Evolutionary conservation across 2,888 invertebrate species (phyloP).

Genomic region (Parascotia fuliginaria): DNA sequence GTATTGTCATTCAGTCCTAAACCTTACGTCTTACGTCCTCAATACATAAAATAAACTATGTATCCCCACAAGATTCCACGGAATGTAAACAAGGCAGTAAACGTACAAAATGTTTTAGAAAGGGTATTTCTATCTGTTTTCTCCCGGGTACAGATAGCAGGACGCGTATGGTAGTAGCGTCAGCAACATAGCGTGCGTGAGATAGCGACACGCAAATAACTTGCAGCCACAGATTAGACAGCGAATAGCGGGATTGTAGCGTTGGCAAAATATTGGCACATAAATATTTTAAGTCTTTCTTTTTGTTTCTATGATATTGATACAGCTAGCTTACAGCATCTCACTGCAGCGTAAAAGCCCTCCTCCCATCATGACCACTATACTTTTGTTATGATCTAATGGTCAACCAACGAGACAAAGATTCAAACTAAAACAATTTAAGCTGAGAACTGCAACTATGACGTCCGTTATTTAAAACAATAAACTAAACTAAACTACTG

Average conservation of each 20-base stretch:
- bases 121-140: slow-evolving; percentile 44
- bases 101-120: slow-evolving; percentile 42
- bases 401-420: too few relatives aligned
- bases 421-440: too few relatives aligned
- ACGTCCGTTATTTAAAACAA: too few relatives aligned
- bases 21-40: too few relatives aligned
- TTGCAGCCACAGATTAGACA: slow-evolving; percentile 52
- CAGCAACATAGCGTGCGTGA: slow-evolving; percentile 53
- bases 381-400: too few relatives aligned
- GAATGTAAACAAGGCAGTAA: slow-evolving; percentile 28
- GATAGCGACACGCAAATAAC: slow-evolving; percentile 57
- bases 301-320: neutral
- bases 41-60: neutral
- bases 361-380: too few relatives aligned
- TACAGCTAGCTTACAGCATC: too few relatives aligned
- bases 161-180: slow-evolving; percentile 56
- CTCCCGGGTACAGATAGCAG: slow-evolving; percentile 38
- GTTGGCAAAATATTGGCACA: slow-evolving; percentile 48
- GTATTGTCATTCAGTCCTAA: too few relatives aligned
- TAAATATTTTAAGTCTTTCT: slow-evolving; percentile 4
- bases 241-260: slow-evolving; percentile 49
- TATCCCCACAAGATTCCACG: slow-evolving; percentile 9
- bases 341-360: too few relatives aligned
- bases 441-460: too few relatives aligned
- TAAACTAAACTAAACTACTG: too few relatives aligned